These are phyloP conservation scores for Rhineura floridana DNA, from an alignment of 2,113 vertebrate genomes.

Conservation along the genomic window DNA sequence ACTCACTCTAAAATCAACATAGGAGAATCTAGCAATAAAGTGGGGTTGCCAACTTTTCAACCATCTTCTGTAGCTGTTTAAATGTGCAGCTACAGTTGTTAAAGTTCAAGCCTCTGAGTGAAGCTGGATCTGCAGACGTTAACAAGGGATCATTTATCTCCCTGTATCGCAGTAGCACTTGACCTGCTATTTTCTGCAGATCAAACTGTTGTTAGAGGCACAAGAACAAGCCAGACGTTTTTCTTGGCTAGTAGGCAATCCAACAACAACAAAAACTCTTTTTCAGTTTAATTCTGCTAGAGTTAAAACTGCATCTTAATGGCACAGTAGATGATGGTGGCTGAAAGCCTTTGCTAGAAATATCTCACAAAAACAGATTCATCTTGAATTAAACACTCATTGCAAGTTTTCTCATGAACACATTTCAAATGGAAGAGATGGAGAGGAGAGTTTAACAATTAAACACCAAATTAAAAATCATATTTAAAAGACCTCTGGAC, in stretches of 20 bases:
- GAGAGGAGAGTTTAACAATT: neutral
- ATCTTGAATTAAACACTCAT: neutral
- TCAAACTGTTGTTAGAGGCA: neutral
- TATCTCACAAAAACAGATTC: neutral
- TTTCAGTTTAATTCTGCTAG: neutral
- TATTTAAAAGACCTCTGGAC: slow-evolving; percentile 30
- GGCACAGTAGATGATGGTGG: neutral
- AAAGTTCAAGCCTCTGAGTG: neutral
- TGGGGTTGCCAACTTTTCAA: neutral
- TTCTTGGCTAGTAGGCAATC: neutral
- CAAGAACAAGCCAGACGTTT: neutral
- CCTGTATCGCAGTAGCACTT: neutral
- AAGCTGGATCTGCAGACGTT: neutral
- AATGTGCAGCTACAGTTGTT: too few species aligned
- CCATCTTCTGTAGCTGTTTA: neutral
- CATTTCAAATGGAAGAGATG: neutral
- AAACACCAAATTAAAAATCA: slow-evolving; percentile 28
- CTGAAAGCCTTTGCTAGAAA: neutral
- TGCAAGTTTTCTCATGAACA: neutral
- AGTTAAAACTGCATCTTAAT: neutral
- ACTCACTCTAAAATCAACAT: too few species aligned
- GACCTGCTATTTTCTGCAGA: neutral
- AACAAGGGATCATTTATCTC: neutral
- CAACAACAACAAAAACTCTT: too few species aligned
- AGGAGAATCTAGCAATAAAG: too few species aligned